Percentiles rank a stretch among this genome's conserved stretches.
These are phyloP conservation scores for Mamestra configurata DNA, from an alignment of 1,140 invertebrate species.

Conservation along the genomic window DNA sequence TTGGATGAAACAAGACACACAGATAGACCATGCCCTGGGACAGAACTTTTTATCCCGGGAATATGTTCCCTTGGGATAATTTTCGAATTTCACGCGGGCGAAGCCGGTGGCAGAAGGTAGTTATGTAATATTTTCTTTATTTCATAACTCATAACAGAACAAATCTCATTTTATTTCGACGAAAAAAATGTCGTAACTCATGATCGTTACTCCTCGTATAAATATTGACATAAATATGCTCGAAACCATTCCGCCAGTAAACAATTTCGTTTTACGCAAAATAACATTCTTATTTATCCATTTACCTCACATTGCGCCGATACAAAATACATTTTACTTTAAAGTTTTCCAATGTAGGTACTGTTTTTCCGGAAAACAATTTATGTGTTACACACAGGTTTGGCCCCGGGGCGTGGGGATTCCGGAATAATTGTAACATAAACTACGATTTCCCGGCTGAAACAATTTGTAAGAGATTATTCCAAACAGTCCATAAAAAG, in stretches of 20 bases:
- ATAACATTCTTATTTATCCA: neutral
- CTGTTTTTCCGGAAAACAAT: conserved; percentile 18
- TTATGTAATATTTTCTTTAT: neutral
- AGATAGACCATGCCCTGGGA: no score
- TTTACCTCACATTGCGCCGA: neutral
- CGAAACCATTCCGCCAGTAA: neutral
- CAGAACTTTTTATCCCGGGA: no score
- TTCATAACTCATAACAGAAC: neutral
- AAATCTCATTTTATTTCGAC: neutral
- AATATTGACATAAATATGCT: neutral
- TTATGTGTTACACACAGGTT: neutral
- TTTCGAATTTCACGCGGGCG: no score
- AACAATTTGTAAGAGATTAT: neutral
- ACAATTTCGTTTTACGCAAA: neutral
- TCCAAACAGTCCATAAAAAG: neutral
- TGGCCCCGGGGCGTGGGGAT: neutral
- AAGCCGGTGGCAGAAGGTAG: no score
- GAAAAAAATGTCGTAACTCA: conserved; percentile 4
- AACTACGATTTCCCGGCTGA: neutral
- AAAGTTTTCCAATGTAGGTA: neutral
- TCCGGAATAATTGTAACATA: neutral
- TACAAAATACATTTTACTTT: conserved; percentile 13
- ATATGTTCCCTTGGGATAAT: no score
- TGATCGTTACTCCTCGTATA: neutral
- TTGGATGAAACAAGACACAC: no score